Evolutionary conservation across 92 coral and sea anemone genomes (phyloP).

Genomic region (Anthopleura xanthogrammica): DNA sequence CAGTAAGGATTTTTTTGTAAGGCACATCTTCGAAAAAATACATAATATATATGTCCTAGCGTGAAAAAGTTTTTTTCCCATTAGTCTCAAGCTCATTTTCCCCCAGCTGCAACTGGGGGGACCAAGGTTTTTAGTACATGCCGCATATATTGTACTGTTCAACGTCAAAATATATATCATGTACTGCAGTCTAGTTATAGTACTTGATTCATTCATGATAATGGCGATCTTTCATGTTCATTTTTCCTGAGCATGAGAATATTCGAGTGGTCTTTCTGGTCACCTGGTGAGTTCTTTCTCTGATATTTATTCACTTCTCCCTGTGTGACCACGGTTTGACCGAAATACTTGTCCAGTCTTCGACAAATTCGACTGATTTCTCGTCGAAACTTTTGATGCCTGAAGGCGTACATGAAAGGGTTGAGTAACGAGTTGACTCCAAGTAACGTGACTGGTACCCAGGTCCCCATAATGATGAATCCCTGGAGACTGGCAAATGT

Average conservation of each 20-base stretch:
- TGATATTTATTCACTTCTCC: slow-evolving; percentile 16
- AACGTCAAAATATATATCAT: too few species aligned
- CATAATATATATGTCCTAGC: too few species aligned
- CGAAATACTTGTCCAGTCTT: slow-evolving; percentile 30
- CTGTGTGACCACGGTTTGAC: slow-evolving; percentile 25
- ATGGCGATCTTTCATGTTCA: background rate
- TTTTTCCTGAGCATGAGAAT: background rate
- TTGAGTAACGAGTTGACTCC: slow-evolving; percentile 54
- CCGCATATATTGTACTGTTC: too few species aligned
- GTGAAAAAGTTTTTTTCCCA: too few species aligned
- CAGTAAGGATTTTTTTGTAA: too few species aligned
- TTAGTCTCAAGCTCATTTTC: too few species aligned
- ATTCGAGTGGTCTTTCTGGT: background rate
- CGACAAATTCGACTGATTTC: slow-evolving; percentile 35
- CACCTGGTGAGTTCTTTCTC: background rate
- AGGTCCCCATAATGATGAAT: slow-evolving; percentile 57
- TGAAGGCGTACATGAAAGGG: slow-evolving; percentile 64
- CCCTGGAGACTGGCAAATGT: slow-evolving; percentile 47
- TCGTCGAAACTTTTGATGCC: slow-evolving; percentile 54
- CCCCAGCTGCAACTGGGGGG: too few species aligned
- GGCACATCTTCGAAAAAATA: too few species aligned
- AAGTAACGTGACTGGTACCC: slow-evolving; percentile 67
- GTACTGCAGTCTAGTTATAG: background rate
- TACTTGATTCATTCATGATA: background rate
- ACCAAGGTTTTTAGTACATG: too few species aligned